phyloP scores from a whole-genome alignment of 2,797 vertebrate species.

The Scleropages formosus region DNA sequence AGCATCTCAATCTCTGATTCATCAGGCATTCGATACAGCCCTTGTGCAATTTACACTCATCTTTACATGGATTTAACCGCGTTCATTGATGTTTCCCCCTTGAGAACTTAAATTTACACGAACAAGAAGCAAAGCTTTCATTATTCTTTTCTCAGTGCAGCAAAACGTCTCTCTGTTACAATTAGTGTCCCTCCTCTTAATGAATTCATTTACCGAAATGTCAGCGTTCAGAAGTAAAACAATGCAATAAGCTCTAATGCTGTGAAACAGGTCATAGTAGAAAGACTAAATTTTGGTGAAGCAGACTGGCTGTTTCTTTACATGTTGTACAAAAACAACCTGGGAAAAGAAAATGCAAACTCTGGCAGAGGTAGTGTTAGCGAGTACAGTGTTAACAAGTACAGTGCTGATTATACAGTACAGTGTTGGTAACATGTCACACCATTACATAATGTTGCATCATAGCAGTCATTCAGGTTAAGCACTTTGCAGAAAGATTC shows the following conservation, averaged over 20 bases:
- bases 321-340: no score
- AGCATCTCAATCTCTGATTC: not conserved
- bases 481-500: not conserved
- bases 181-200: not conserved
- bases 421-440: not conserved
- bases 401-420: no score
- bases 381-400: no score
- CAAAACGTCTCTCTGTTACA: not conserved
- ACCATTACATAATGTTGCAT: not conserved
- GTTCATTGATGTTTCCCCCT: constrained; percentile 7
- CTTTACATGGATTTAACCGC: not conserved
- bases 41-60: not conserved
- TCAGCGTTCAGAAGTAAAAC: not conserved
- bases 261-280: no score
- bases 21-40: not conserved
- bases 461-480: not conserved
- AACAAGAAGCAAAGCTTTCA: constrained; percentile 6
- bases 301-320: no score
- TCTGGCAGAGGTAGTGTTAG: no score
- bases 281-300: no score
- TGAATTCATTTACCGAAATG: not conserved
- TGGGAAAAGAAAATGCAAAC: no score
- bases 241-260: no score
- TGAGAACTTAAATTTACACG: not conserved
- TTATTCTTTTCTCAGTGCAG: not conserved